These are phyloP conservation scores for Columbina picui DNA, from an alignment of 2,113 vertebrate genomes.

Conservation along the genomic window DNA sequence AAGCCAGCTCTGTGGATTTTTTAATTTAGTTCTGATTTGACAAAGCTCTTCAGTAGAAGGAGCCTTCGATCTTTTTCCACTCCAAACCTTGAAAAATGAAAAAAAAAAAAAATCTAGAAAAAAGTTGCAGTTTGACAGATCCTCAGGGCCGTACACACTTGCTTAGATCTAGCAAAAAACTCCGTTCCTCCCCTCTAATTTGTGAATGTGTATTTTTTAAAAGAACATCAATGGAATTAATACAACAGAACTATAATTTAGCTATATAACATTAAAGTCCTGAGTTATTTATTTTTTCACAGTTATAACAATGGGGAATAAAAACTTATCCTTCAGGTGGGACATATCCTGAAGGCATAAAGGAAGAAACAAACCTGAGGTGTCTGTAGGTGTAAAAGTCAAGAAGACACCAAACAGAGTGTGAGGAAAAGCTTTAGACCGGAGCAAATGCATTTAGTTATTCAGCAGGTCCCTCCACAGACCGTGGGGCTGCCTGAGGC, in stretches of 20 bases:
- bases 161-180: not conserved
- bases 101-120: not conserved
- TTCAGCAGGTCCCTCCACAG: not conserved
- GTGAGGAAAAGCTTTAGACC: not conserved
- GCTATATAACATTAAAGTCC: fast-evolving
- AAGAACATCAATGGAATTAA: not conserved
- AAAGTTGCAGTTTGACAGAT: not conserved
- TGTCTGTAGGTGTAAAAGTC: not conserved
- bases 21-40: not conserved
- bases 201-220: not conserved
- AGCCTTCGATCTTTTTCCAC: not conserved
- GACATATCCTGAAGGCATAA: not conserved
- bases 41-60: not conserved
- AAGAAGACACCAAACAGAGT: fast-evolving
- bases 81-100: not conserved
- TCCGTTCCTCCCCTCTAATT: not conserved
- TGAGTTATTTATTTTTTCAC: not conserved
- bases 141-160: not conserved
- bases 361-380: not conserved
- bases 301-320: not conserved
- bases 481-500: not conserved
- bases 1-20: fast-evolving
- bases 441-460: not conserved
- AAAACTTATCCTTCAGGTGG: not conserved
- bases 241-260: not conserved